Conservation (phyloP, 2,888 invertebrate species). For the Lasioglossum malachurum region DNA sequence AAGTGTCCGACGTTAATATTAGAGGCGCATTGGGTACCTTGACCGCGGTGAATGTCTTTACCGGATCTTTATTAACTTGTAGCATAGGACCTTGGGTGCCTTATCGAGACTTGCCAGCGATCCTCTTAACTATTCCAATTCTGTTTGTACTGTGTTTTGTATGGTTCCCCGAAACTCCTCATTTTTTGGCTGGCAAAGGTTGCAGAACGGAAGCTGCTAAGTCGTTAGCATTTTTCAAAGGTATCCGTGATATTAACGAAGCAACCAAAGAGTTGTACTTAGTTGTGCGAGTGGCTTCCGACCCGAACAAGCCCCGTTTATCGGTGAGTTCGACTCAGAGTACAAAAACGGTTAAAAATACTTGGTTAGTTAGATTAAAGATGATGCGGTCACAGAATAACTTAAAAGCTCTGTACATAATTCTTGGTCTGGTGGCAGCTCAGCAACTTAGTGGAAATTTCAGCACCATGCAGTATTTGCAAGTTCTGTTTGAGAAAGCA, state of each 20-base stretch:
- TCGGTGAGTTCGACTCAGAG: constrained; percentile 33
- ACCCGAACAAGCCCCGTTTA: constrained; percentile 36
- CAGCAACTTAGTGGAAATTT: constrained; percentile 82
- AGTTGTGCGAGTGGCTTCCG: constrained; percentile 43
- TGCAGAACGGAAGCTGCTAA: constrained; percentile 74
- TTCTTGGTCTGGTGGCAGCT: constrained; percentile 81
- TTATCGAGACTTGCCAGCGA: constrained; percentile 68
- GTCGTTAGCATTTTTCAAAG: constrained; percentile 79
- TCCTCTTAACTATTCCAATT: constrained; percentile 75
- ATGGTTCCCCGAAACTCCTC: constrained; percentile 83
- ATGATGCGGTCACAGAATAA: constrained; percentile 75
- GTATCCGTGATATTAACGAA: constrained; percentile 59
- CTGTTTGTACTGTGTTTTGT: constrained; percentile 78
- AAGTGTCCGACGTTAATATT: constrained; percentile 81
- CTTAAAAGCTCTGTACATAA: constrained; percentile 76
- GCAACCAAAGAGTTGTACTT: constrained; percentile 49
- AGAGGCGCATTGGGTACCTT: constrained; percentile 82
- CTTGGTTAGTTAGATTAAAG: constrained; percentile 64
- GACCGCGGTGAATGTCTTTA: constrained; percentile 82
- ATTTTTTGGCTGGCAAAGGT: constrained; percentile 77
- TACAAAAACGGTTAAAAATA: constrained; percentile 49
- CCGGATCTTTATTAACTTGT: constrained; percentile 81
- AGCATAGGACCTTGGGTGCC: constrained; percentile 80
- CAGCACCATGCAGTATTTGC: constrained; percentile 82
- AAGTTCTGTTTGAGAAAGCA: constrained; percentile 74